A percentile compares a stretch with the other conserved stretches of the same genome.
These are phyloP conservation scores for Microcebus lehilahytsara DNA, from an alignment of 2,113 vertebrate species.

Conservation along the genomic window DNA sequence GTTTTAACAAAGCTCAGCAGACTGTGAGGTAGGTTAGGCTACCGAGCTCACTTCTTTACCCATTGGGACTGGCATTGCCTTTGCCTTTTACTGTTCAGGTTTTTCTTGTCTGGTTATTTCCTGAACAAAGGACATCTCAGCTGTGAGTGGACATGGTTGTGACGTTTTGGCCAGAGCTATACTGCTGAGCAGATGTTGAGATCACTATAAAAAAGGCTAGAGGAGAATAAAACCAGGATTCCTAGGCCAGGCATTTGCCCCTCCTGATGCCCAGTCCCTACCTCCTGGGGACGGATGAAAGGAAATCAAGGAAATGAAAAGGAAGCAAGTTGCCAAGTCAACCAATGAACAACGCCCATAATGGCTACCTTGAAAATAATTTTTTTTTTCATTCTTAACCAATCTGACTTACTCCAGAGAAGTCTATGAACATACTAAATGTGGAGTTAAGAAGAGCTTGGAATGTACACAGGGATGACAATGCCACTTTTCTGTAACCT, in stretches of 20 bases:
- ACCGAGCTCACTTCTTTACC: background rate
- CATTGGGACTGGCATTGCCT: background rate
- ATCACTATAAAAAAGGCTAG: background rate
- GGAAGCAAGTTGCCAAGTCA: background rate
- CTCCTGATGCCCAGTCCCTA: background rate
- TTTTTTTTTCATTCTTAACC: background rate
- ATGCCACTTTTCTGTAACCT: conserved; percentile 25
- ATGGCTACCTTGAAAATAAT: background rate
- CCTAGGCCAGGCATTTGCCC: background rate
- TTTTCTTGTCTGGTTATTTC: conserved; percentile 47
- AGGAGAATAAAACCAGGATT: background rate
- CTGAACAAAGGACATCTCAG: conserved; percentile 48
- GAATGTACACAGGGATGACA: background rate
- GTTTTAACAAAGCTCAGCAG: background rate
- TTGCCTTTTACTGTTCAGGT: conserved; percentile 36
- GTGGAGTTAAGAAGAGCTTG: conserved; percentile 12
- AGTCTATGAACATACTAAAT: background rate
- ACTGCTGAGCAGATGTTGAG: background rate
- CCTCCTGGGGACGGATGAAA: conserved; percentile 28
- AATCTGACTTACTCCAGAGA: conserved; percentile 22
- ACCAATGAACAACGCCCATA: background rate
- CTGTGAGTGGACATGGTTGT: conserved; percentile 13
- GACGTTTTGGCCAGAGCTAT: background rate
- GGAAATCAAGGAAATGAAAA: background rate
- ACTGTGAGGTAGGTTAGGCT: background rate